Evolutionary conservation across 1,140 invertebrate species (phyloP).

Genomic region (Bombus sylvicola): DNA sequence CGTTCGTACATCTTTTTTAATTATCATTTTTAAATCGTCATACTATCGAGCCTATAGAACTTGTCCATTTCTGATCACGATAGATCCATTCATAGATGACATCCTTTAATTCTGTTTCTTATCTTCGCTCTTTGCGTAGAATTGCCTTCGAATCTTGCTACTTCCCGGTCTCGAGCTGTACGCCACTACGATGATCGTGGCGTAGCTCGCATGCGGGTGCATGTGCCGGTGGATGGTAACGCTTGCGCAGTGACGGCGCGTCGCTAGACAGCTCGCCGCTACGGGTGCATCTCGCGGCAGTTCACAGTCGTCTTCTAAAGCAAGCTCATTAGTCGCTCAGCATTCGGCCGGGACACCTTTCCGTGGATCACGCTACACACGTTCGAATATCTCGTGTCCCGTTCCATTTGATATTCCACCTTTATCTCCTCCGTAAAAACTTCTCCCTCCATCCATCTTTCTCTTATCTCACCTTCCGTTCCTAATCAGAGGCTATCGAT

Average conservation of each 20-base stretch:
- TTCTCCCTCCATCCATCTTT: background rate
- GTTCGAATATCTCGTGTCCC: background rate
- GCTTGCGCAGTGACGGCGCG: conserved; percentile 70
- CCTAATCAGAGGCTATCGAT: background rate
- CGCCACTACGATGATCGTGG: conserved; percentile 6
- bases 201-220: conserved; percentile 64
- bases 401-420: too few species aligned
- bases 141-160: background rate
- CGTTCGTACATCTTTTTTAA: too few species aligned
- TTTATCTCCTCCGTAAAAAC: background rate
- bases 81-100: too few species aligned
- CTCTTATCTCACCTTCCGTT: too few species aligned
- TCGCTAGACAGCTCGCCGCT: conserved; percentile 71
- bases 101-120: background rate
- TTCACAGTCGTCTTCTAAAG: conserved; percentile 74
- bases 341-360: conserved; percentile 64
- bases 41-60: too few species aligned
- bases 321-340: conserved; percentile 70
- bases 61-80: too few species aligned
- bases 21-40: too few species aligned
- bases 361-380: conserved; percentile 1
- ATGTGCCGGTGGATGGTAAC: conserved; percentile 63
- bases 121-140: background rate
- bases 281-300: conserved; percentile 75
- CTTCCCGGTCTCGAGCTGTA: conserved; percentile 13